Conservation (phyloP, 2,888 invertebrate species). For the Ditylenchus weischeri region DNA sequence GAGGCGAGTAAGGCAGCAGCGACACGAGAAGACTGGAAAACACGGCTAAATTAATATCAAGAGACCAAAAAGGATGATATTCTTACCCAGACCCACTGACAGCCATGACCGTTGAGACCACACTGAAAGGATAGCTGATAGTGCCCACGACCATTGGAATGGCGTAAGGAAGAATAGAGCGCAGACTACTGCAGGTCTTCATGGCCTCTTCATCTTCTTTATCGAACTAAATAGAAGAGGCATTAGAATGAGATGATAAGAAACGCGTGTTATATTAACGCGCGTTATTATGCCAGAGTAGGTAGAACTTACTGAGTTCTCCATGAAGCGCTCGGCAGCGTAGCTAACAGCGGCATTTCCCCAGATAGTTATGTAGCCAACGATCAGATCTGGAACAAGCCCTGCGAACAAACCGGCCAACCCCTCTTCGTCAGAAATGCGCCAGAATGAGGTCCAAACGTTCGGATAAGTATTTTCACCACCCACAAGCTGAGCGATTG, state of each 20-base stretch:
- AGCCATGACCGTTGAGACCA: constrained; percentile 85
- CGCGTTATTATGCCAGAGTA: too few species aligned
- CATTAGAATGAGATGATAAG: too few species aligned
- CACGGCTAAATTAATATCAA: too few species aligned
- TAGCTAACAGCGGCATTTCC: constrained; percentile 68
- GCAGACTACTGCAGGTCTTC: background rate
- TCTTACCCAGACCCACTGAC: constrained; percentile 74
- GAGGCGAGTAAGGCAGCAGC: constrained; percentile 78
- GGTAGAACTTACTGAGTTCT: constrained; percentile 19
- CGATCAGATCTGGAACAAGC: constrained; percentile 78
- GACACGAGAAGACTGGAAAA: constrained; percentile 71
- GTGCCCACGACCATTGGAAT: constrained; percentile 75
- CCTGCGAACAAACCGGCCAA: constrained; percentile 75
- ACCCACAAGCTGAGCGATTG: constrained; percentile 92
- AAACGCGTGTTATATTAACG: too few species aligned
- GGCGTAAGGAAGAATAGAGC: constrained; percentile 47
- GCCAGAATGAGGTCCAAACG: constrained; percentile 67
- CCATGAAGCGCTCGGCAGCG: constrained; percentile 36
- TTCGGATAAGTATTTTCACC: constrained; percentile 75
- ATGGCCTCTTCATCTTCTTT: constrained; percentile 6
- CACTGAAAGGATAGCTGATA: constrained; percentile 84
- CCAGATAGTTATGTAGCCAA: constrained; percentile 77
- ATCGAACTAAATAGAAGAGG: background rate
- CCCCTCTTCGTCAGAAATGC: constrained; percentile 83
- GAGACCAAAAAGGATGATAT: too few species aligned